Percentiles rank a stretch among this genome's conserved stretches.
Evolutionary conservation across 2,797 vertebrate genomes (phyloP).

Genomic region (Hyperoplus lanceolatus): DNA sequence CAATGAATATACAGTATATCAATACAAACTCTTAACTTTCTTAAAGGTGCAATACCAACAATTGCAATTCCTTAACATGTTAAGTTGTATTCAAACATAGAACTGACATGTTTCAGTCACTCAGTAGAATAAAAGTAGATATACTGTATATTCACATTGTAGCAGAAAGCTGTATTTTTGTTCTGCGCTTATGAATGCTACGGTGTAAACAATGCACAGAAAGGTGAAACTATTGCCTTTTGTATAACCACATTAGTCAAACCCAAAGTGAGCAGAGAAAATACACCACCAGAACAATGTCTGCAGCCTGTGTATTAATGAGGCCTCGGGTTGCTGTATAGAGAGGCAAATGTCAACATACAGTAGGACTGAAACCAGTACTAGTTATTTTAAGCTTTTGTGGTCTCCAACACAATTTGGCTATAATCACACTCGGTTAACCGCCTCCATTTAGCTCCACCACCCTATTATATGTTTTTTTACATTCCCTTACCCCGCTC

Average conservation of each 20-base stretch:
- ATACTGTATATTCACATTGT: neutral
- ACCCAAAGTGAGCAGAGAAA: constrained; percentile 7
- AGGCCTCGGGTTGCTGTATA: neutral
- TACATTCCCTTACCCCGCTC: constrained; percentile 29
- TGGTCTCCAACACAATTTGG: constrained; percentile 34
- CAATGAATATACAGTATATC: neutral
- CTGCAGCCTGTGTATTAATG: constrained; percentile 1
- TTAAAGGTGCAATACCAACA: too few relatives aligned
- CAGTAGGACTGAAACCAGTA: constrained; percentile 6
- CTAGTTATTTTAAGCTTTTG: constrained; percentile 44
- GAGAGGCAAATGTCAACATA: constrained; percentile 17
- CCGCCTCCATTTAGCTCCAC: constrained; percentile 62
- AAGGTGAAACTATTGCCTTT: neutral
- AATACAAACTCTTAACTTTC: too few relatives aligned
- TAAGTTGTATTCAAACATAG: too few relatives aligned
- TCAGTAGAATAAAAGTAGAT: too few relatives aligned
- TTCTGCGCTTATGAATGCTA: too few relatives aligned
- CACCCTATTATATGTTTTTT: constrained; percentile 37
- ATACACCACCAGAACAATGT: neutral
- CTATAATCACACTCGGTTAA: constrained; percentile 40
- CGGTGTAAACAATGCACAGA: constrained; percentile 14
- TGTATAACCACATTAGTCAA: constrained; percentile 7
- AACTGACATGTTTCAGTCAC: too few relatives aligned
- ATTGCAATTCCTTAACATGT: too few relatives aligned
- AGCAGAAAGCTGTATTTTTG: neutral